Conservation (phyloP, 2,113 vertebrate genomes). For the Plecturocebus donacophilus region DNA sequence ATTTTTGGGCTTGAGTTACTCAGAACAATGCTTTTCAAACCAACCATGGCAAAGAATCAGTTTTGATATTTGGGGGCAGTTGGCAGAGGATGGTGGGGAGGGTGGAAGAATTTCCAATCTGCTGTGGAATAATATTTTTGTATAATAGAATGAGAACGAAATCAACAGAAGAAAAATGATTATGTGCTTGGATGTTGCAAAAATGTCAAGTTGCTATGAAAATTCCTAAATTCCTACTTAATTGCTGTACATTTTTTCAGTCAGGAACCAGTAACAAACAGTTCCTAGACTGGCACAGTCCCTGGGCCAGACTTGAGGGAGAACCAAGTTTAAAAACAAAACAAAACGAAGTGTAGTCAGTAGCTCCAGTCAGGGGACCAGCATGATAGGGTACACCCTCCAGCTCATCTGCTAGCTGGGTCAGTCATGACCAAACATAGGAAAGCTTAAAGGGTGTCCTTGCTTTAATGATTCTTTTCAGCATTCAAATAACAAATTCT, state of each 20-base stretch:
- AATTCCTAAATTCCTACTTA: background rate
- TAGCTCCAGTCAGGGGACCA: background rate
- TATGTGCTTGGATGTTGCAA: background rate
- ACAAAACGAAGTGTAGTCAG: background rate
- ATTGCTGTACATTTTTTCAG: background rate
- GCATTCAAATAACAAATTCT: background rate
- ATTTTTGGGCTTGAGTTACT: background rate
- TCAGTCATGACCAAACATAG: accelerated
- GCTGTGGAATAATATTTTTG: background rate
- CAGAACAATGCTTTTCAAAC: background rate
- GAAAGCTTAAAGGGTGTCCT: background rate
- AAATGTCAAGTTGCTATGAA: background rate
- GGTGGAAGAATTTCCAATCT: background rate
- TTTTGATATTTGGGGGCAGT: background rate
- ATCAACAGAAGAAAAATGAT: background rate
- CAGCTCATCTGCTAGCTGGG: background rate
- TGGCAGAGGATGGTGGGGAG: too few relatives aligned
- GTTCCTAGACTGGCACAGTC: background rate
- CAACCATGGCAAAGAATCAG: background rate
- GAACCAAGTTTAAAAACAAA: background rate
- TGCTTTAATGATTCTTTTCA: background rate
- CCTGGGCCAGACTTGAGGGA: background rate
- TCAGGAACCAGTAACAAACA: background rate
- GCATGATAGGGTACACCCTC: accelerated
- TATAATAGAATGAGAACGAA: background rate